phyloP scores from a whole-genome alignment of 2,797 vertebrate species.

The Acanthopagrus latus region DNA sequence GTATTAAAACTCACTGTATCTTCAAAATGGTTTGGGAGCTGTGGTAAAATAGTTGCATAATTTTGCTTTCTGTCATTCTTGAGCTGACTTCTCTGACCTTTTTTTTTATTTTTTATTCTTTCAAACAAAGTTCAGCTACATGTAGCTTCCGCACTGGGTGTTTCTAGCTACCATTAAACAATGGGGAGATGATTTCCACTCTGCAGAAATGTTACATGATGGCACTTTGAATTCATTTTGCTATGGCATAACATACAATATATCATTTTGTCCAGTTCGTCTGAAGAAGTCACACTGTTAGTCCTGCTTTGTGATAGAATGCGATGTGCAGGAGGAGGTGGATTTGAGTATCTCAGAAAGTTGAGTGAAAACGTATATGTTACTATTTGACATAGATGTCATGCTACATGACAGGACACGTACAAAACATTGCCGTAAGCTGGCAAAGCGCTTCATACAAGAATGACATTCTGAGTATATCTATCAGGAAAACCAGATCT shows the following conservation, averaged over 20 bases:
- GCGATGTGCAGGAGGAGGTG: not conserved
- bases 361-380: not conserved
- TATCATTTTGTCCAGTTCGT: not conserved
- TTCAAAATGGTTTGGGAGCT: no score
- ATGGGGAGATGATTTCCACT: not conserved
- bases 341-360: not conserved
- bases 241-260: not conserved
- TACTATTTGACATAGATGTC: not conserved
- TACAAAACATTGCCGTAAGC: not conserved
- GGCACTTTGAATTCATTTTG: not conserved
- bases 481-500: constrained; percentile 20
- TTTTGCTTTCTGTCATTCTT: not conserved
- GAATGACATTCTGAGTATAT: not conserved
- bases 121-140: not conserved
- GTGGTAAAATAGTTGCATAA: no score
- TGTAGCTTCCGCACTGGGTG: not conserved
- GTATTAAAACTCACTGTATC: no score
- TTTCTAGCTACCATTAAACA: not conserved
- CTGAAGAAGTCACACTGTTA: not conserved
- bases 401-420: not conserved
- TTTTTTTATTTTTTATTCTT: not conserved
- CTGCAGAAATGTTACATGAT: not conserved
- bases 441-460: not conserved
- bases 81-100: not conserved
- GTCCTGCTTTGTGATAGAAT: not conserved